Evolutionary conservation across 2,113 vertebrate species (phyloP).

Genomic region (Thalassarche chlororhynchos): DNA sequence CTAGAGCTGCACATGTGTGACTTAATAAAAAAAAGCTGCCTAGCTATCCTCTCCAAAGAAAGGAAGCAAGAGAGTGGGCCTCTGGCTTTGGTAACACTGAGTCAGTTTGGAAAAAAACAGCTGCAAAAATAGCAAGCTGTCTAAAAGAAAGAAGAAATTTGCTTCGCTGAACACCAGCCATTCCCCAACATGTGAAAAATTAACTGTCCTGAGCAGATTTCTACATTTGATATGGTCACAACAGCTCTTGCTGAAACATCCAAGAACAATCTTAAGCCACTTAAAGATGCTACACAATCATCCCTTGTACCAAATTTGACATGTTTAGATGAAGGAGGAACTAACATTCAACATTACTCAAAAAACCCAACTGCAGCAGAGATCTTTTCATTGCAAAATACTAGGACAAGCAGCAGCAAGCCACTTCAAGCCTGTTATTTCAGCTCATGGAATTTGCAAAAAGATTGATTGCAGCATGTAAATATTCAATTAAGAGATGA

Average conservation of each 20-base stretch:
- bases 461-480: neutral
- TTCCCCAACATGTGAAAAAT: neutral
- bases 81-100: neutral
- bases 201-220: neutral
- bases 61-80: neutral
- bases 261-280: neutral
- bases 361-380: neutral
- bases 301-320: neutral
- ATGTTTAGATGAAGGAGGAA: neutral
- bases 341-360: neutral
- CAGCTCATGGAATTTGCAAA: neutral
- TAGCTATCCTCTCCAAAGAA: neutral
- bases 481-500: neutral
- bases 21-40: neutral
- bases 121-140: neutral
- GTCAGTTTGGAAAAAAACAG: neutral
- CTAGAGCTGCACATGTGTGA: neutral
- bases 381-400: neutral
- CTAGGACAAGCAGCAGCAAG: neutral
- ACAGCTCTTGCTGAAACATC: neutral
- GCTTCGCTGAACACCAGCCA: neutral
- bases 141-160: neutral
- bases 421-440: neutral
- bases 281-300: neutral
- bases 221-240: neutral